phyloP scores from a whole-genome alignment of 2,113 vertebrate species.

The Malaclemys terrapin region DNA sequence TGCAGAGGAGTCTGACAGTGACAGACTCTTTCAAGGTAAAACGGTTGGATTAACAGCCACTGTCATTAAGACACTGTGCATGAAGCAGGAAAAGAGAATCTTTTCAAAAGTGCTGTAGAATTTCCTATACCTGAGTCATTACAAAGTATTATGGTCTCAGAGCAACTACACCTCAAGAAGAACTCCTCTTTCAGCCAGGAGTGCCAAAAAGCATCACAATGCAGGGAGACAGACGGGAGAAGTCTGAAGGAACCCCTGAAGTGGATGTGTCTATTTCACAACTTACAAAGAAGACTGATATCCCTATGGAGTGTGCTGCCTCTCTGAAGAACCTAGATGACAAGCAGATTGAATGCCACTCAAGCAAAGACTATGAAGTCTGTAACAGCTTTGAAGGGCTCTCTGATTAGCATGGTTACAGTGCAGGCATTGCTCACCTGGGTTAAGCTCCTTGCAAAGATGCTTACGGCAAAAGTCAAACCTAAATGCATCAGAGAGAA shows the following conservation, averaged over 20 bases:
- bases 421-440: background rate
- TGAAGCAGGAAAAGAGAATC: background rate
- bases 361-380: background rate
- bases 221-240: background rate
- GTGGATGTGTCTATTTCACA: background rate
- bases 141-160: conserved; percentile 15
- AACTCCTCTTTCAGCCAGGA: background rate
- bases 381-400: conserved; percentile 16
- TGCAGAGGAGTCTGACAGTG: background rate
- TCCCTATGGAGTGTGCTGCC: background rate
- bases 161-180: background rate
- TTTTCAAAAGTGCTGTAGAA: background rate
- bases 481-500: background rate
- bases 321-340: conserved; percentile 16
- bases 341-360: background rate
- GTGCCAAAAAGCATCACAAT: background rate
- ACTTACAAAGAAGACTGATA: background rate
- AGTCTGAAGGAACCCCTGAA: background rate
- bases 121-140: background rate
- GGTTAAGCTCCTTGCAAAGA: background rate
- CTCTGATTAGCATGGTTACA: conserved; percentile 5
- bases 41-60: background rate
- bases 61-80: background rate
- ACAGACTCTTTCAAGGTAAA: background rate
- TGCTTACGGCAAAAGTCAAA: background rate